phyloP scores from a whole-genome alignment of 2,113 vertebrate genomes.

The Callaeas wilsoni region DNA sequence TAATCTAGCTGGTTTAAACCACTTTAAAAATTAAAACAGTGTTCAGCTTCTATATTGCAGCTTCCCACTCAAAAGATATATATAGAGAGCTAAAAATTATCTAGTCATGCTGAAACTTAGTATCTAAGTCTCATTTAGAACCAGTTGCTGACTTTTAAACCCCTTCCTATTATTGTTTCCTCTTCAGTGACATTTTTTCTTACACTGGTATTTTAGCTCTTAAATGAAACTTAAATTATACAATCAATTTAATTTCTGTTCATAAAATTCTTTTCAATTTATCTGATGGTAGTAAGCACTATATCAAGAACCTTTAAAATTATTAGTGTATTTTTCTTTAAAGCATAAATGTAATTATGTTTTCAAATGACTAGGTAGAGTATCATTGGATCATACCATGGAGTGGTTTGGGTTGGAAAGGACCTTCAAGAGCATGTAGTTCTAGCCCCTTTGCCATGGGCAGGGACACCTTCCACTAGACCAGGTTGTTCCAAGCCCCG shows the following conservation, averaged over 20 bases:
- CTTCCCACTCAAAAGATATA: constrained; percentile 67
- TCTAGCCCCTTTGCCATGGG: background rate
- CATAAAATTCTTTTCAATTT: background rate
- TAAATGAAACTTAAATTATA: background rate
- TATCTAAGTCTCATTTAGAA: constrained; percentile 55
- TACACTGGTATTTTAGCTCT: background rate
- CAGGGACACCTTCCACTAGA: background rate
- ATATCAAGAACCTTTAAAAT: background rate
- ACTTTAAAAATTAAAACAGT: constrained; percentile 41
- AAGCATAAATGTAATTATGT: background rate
- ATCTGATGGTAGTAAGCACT: background rate
- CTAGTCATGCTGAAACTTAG: constrained; percentile 36
- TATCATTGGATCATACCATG: background rate
- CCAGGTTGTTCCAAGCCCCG: no score
- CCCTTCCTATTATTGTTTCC: constrained; percentile 7
- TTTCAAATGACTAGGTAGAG: background rate
- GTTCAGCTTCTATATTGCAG: constrained; percentile 47
- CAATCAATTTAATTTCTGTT: background rate
- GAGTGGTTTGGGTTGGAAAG: background rate
- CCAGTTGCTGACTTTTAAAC: constrained; percentile 39
- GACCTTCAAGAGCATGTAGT: background rate
- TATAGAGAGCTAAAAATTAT: constrained; percentile 68
- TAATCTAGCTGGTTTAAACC: background rate
- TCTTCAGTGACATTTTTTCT: constrained; percentile 10
- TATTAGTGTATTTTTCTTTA: background rate